Base-by-base conservation (phyloP, 2,113 vertebrate species). In the Ramphastos sulfuratus region DNA sequence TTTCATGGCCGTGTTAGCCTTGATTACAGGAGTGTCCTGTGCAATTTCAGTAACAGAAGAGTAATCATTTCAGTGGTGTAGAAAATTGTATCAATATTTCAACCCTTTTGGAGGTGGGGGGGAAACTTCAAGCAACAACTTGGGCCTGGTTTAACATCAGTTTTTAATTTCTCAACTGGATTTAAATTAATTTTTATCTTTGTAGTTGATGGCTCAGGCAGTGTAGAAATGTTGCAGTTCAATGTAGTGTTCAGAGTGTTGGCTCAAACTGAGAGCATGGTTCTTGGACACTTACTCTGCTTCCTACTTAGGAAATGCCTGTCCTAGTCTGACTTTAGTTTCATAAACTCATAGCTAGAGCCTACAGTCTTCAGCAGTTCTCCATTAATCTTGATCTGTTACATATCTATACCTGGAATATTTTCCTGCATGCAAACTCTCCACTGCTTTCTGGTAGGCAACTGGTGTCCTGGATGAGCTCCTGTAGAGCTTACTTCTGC, bases 41-140 rank as follows among this genome's bases (percentile, higher is more conserved):
- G n/a, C 19, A 33, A 3, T 8, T 39, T 60, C 16, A 35, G 23
- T 25, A 33, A 27, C 15, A 77, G 71, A 27, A 35, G 65, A 79
- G n/a, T 33, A 50, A 63, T 73, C 73, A 6, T 80, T 65, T 79
- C 85, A 66, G 14, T 63, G 39, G 50, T 52, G 50, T 52, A 52
- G 12, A 66, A 87, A 90, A 37, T n/a, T 31, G 9, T 7, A 6
- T 35, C 7, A 8, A 3, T 59, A 23, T 71, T 73, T 76, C 42
- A 64, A 0, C 24, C 77, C 55, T 27, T 37, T 4, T n/a, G 2
- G 11, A 4, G 18, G 13, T 1, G 2, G 1, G 6, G 42, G 5
- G 1, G 15, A 55, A 10, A 42, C 21, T 12, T 82, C 10, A 52
- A 59, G 30, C 7, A 74, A 33, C 69, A 82, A 15, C 3, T 52